phyloP scores from a whole-genome alignment of 2,888 invertebrate species.

The Heliconius ismenius region DNA sequence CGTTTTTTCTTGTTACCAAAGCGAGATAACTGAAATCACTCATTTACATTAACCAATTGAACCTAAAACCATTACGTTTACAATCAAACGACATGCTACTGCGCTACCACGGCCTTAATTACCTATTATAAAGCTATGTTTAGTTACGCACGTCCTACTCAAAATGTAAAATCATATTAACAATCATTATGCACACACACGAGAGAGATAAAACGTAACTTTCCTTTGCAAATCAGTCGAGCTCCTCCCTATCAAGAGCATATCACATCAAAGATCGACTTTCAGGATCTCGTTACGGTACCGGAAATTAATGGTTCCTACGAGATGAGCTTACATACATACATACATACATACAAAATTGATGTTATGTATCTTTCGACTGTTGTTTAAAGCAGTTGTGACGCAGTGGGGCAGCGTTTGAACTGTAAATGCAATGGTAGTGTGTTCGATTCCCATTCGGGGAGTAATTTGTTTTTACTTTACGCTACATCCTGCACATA shows the following conservation, averaged over 20 bases:
- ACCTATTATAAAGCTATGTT: neutral
- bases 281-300: constrained; percentile 46
- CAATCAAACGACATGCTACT: neutral
- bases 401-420: neutral
- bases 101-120: neutral
- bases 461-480: neutral
- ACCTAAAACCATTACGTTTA: neutral
- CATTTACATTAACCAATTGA: neutral
- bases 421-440: neutral
- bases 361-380: neutral
- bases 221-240: constrained; percentile 24
- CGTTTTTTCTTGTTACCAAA: too few relatives aligned
- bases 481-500: too few relatives aligned
- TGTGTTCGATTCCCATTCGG: neutral
- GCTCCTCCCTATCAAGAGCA: constrained; percentile 17
- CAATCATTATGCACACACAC: neutral
- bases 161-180: constrained; percentile 7
- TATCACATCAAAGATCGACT: constrained; percentile 43
- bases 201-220: neutral
- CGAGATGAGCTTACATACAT: constrained; percentile 37
- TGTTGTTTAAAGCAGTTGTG: neutral
- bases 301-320: constrained; percentile 48
- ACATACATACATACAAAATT: neutral
- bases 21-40: neutral
- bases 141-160: neutral